Evolutionary conservation across 2,888 invertebrate genomes (phyloP).

Genomic region (Mamestra brassicae): DNA sequence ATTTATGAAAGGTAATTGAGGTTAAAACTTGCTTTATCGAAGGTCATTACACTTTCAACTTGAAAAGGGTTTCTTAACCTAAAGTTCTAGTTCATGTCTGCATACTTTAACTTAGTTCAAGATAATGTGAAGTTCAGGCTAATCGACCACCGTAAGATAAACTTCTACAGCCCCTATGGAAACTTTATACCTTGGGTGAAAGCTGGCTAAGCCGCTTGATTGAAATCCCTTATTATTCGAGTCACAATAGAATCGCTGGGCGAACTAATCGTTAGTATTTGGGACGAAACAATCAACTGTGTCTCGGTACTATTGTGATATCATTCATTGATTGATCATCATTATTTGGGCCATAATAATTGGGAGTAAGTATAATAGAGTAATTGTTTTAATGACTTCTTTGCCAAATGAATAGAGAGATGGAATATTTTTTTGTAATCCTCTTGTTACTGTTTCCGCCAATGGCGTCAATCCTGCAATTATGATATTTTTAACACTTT

Average conservation of each 20-base stretch:
- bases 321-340: neutral
- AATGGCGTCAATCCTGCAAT: constrained; percentile 9
- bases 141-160: constrained; percentile 6
- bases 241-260: neutral
- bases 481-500: constrained; percentile 1
- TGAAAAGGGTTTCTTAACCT: neutral
- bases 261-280: constrained; percentile 18
- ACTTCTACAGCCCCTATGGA: neutral
- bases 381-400: neutral
- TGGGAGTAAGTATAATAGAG: neutral
- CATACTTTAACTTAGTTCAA: constrained; percentile 8
- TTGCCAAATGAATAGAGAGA: neutral
- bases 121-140: neutral
- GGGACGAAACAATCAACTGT: neutral
- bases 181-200: constrained; percentile 5
- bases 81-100: constrained; percentile 1
- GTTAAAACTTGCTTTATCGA: constrained; percentile 22
- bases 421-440: neutral
- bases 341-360: constrained; percentile 14
- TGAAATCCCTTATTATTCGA: neutral
- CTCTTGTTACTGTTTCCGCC: neutral
- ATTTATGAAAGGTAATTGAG: constrained; percentile 8
- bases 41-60: constrained; percentile 22
- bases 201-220: constrained; percentile 5
- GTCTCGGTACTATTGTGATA: neutral